These are phyloP conservation scores for Megaceryle torquata DNA, from an alignment of 2,113 vertebrate species.

Conservation along the genomic window DNA sequence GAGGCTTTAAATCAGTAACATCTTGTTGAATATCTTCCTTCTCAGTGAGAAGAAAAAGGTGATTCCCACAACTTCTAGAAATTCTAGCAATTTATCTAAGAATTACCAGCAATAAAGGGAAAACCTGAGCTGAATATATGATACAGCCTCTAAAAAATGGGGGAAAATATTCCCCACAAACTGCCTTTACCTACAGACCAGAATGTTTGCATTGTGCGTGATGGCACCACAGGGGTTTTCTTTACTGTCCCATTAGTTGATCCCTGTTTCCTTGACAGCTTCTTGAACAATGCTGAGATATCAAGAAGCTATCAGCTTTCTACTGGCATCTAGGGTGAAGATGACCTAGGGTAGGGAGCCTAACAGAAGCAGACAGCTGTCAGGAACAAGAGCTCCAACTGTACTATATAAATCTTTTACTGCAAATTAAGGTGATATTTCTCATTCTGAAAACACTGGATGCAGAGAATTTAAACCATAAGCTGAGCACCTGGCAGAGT, in stretches of 20 bases:
- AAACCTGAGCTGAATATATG: neutral
- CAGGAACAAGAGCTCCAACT: neutral
- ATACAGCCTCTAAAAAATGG: neutral
- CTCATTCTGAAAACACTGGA: neutral
- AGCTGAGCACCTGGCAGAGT: neutral
- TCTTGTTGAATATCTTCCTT: neutral
- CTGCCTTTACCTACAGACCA: neutral
- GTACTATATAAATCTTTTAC: neutral
- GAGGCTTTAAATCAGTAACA: neutral
- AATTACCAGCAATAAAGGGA: neutral
- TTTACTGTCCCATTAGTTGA: neutral
- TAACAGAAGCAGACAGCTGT: neutral
- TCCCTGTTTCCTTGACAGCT: neutral
- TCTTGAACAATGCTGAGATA: neutral
- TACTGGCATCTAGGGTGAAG: neutral
- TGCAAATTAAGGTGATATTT: neutral
- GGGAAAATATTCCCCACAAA: accelerated
- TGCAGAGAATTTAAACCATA: neutral
- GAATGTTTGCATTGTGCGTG: neutral
- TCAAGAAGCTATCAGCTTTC: neutral
- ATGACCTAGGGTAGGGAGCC: neutral
- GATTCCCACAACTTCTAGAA: neutral
- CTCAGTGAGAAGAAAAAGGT: neutral
- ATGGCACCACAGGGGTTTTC: neutral
- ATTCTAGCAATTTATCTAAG: neutral